These are phyloP conservation scores for Lepus oiostolus DNA, from an alignment of 2,797 vertebrate species.

Conservation along the genomic window DNA sequence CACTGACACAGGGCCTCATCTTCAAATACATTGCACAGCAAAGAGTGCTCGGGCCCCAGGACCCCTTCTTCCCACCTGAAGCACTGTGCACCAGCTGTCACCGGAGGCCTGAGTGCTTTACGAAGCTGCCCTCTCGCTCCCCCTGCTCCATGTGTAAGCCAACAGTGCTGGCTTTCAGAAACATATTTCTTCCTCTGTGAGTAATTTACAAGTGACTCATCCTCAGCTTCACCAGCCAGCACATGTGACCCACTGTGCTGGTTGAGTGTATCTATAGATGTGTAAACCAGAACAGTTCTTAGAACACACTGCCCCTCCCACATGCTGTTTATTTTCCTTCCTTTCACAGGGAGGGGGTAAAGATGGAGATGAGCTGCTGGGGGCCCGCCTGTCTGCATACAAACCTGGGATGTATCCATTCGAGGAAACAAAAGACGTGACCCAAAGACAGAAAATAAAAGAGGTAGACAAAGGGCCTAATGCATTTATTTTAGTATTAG, in stretches of 20 bases:
- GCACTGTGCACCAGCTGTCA: constrained; percentile 39
- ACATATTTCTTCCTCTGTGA: constrained; percentile 84
- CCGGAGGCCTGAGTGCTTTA: constrained; percentile 12
- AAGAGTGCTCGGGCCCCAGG: not conserved
- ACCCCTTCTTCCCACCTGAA: not conserved
- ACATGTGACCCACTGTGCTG: constrained; percentile 77
- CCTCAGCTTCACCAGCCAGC: constrained; percentile 64
- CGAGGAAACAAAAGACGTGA: not conserved
- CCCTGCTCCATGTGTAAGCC: constrained; percentile 75
- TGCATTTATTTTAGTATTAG: not conserved
- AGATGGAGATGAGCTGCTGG: not conserved
- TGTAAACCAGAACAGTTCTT: constrained; percentile 82
- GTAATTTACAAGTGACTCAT: constrained; percentile 87
- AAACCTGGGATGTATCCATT: not conserved
- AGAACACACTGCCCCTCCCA: constrained; percentile 55
- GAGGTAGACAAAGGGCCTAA: constrained; percentile 8
- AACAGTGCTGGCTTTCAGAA: constrained; percentile 82
- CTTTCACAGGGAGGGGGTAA: not conserved
- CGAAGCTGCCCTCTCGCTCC: constrained; percentile 72
- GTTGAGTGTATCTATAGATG: constrained; percentile 74
- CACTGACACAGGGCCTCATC: not conserved
- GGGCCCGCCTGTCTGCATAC: not conserved
- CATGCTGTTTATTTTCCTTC: constrained; percentile 63
- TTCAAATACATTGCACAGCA: not conserved
- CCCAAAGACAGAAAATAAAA: not conserved